These are phyloP conservation scores for Puntigrus tetrazona DNA, from an alignment of 2,113 vertebrate genomes.

Conservation along the genomic window DNA sequence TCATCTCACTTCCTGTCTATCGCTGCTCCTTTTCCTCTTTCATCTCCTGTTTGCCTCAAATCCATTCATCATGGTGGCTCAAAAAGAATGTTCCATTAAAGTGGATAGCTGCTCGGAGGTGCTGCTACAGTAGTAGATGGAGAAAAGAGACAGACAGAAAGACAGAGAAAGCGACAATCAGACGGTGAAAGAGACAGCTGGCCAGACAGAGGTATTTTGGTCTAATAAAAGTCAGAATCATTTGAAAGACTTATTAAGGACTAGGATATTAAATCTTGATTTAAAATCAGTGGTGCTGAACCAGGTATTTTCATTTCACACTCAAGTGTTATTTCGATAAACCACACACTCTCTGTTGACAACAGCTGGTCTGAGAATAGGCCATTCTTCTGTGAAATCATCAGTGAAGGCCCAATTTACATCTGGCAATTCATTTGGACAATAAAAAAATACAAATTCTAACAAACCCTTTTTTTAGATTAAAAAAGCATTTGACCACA, in stretches of 20 bases:
- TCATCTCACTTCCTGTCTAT: constrained; percentile 14
- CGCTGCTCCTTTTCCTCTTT: constrained; percentile 6
- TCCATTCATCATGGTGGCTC: constrained; percentile 32
- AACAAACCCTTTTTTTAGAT: too few relatives aligned
- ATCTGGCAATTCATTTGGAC: too few relatives aligned
- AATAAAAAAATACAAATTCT: too few relatives aligned
- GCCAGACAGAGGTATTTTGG: not conserved
- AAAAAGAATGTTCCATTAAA: constrained; percentile 20
- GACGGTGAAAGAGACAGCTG: not conserved
- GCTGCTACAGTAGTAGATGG: not conserved
- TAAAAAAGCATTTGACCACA: too few relatives aligned
- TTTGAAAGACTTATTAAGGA: not conserved
- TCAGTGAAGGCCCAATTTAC: too few relatives aligned
- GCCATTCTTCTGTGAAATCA: too few relatives aligned
- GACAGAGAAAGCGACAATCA: not conserved
- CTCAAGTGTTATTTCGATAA: too few relatives aligned
- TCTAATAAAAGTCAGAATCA: not conserved
- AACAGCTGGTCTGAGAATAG: too few relatives aligned
- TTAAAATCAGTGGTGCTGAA: not conserved
- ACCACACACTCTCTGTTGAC: too few relatives aligned
- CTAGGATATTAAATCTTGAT: not conserved
- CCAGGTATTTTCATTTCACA: too few relatives aligned
- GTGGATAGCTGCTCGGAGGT: not conserved
- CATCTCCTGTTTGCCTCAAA: constrained; percentile 32
- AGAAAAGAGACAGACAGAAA: not conserved